Base-by-base conservation (phyloP, 2,113 vertebrate genomes). In the Myotis lucifugus region DNA sequence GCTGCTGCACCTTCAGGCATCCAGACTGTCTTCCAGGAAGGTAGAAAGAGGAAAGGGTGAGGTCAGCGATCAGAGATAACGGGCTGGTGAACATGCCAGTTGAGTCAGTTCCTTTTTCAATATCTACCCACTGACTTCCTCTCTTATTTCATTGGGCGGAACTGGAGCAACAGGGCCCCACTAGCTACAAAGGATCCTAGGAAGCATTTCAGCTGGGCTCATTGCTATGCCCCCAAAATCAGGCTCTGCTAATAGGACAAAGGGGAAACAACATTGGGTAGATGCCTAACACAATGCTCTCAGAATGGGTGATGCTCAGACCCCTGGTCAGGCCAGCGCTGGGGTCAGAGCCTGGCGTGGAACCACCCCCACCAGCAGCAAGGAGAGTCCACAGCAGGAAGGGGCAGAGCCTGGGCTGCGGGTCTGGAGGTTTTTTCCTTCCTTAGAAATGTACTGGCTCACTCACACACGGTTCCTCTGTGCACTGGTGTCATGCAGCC, bases 11-110 rank as follows among this genome's bases (percentile, higher is more conserved):
- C 76, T 94, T 86, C 76, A 40, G 54, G 46, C 69, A 34, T 86
- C 72, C 56, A 59, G 46, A 56, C 17, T 25, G 18, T 70, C 85
- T 94, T 90, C 85, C 69, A 66, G 70, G 64, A 90, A 92, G 72
- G 59, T 6, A 67, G 88, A 81, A 88, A 95, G 52, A 46, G 13
- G 37, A 37, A 67, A 23, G 25, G 50, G 74, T 56, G 74, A 72
- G 34, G 74, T 54, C 76, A 8, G 64, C 8, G 2, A 17, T 92
- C 69, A 73, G 54, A 86, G 59, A 54, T 29, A 13, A 86, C 72
- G 42, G 17, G n/a, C 81, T 72, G 32, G n/a, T 7, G 17, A 46
- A 14, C n/a, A 8, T 13, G 14, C 21, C 34, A 32, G 50, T 29
- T 76, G 37, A 92, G 79, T 56, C 37, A 18, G 25, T 81, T 77